Conservation (phyloP, 2,888 invertebrate species). For the Sceliomorpha sp. region DNA sequence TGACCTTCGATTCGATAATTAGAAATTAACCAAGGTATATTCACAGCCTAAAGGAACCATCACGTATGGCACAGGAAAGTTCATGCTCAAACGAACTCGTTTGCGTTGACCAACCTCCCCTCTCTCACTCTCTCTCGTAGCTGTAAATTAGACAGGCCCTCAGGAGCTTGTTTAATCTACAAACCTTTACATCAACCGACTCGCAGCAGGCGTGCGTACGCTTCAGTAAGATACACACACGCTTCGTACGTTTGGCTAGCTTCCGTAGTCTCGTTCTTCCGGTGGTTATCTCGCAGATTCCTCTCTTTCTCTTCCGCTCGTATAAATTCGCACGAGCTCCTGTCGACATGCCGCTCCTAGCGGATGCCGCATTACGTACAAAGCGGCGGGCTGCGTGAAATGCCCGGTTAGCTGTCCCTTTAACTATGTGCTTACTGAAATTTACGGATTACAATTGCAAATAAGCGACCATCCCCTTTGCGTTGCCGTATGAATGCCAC, state of each 20-base stretch:
- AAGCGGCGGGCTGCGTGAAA: slow-evolving; percentile 43
- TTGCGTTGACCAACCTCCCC: too few species aligned
- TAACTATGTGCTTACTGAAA: slow-evolving; percentile 63
- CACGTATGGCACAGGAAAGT: too few species aligned
- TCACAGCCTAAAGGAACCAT: too few species aligned
- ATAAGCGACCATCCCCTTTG: slow-evolving; percentile 51
- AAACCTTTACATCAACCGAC: slow-evolving; percentile 63
- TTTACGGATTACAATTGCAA: slow-evolving; percentile 64
- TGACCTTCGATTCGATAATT: too few species aligned
- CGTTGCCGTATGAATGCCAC: slow-evolving; percentile 33
- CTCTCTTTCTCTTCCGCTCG: slow-evolving; percentile 38
- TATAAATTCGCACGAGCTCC: slow-evolving; percentile 40
- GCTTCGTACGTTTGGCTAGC: slow-evolving; percentile 29
- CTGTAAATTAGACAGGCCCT: slow-evolving; percentile 69
- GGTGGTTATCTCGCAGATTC: slow-evolving; percentile 43
- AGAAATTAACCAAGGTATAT: too few species aligned
- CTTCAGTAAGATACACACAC: slow-evolving; percentile 49
- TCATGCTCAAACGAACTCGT: too few species aligned
- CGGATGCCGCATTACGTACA: slow-evolving; percentile 32
- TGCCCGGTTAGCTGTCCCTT: slow-evolving; percentile 57
- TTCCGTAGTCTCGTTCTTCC: slow-evolving; percentile 38
- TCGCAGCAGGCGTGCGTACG: slow-evolving; percentile 38
- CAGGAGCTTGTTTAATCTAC: slow-evolving; percentile 72
- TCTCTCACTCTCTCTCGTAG: too few species aligned
- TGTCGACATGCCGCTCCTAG: slow-evolving; percentile 21